Conservation (phyloP, 2,888 invertebrate species). For the Stenichneumon culpator region DNA sequence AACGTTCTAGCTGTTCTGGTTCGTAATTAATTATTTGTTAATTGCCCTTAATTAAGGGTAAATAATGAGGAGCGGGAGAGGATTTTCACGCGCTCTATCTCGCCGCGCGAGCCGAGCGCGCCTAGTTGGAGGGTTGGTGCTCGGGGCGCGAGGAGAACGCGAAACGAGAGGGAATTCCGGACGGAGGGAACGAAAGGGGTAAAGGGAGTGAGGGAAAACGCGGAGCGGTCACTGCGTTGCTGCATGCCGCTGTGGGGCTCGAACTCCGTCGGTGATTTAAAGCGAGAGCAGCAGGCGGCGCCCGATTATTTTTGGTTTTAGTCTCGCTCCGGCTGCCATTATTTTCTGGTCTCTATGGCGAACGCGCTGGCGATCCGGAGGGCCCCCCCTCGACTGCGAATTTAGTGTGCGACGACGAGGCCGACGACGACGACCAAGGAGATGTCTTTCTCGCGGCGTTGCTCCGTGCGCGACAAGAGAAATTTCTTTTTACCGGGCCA, state of each 20-base stretch:
- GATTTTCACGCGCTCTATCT: constrained; percentile 44
- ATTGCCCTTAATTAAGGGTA: constrained; percentile 81
- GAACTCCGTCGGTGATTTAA: constrained; percentile 78
- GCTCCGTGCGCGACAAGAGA: constrained; percentile 10
- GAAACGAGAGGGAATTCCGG: constrained; percentile 38
- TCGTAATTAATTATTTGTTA: constrained; percentile 80
- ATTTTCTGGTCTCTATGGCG: constrained; percentile 70
- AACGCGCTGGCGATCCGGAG: constrained; percentile 7
- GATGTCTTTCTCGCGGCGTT: constrained; percentile 27
- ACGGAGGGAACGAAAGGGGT: background rate
- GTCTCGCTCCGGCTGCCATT: constrained; percentile 75
- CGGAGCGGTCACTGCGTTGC: constrained; percentile 73
- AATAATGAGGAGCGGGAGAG: constrained; percentile 78
- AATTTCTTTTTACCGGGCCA: constrained; percentile 41
- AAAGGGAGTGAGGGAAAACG: constrained; percentile 46
- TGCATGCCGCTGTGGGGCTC: constrained; percentile 27
- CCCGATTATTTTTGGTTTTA: constrained; percentile 84
- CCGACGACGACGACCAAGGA: constrained; percentile 32
- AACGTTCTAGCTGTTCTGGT: constrained; percentile 65
- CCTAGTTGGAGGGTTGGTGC: constrained; percentile 35
- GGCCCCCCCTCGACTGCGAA: constrained; percentile 72
- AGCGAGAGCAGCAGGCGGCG: constrained; percentile 80
- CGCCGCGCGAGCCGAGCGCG: constrained; percentile 35
- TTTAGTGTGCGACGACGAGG: constrained; percentile 70
- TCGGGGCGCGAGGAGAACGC: constrained; percentile 4